Conservation (phyloP, 2,888 invertebrate species). For the Protophormia terraenovae region DNA sequence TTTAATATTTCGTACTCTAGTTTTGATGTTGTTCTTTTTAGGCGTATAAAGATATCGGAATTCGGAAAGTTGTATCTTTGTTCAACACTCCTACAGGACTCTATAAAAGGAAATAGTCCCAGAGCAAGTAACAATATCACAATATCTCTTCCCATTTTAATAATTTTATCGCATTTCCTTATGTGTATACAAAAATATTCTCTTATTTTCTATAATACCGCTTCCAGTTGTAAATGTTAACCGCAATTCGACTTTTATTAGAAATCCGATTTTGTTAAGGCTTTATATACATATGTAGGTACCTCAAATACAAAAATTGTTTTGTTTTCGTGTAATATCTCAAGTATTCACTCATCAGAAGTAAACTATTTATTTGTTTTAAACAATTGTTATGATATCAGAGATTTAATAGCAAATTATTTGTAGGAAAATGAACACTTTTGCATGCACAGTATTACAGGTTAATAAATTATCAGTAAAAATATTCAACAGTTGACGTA, state of each 20-base stretch:
- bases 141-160: background rate
- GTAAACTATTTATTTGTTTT: conserved; percentile 23
- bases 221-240: background rate
- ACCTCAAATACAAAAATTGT: background rate
- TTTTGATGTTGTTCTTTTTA: conserved; percentile 73
- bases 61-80: conserved; percentile 75
- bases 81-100: conserved; percentile 73
- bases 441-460: background rate
- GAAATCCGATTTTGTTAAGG: background rate
- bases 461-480: background rate
- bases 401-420: conserved; percentile 38
- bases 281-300: conserved; percentile 32
- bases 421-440: background rate
- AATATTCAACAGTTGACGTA: background rate
- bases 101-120: background rate
- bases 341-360: conserved; percentile 45
- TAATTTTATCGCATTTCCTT: conserved; percentile 42
- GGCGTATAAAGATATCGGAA: conserved; percentile 74
- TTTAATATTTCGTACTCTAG: conserved; percentile 77
- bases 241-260: background rate
- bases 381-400: conserved; percentile 12
- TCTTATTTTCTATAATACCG: background rate
- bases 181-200: background rate
- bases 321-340: conserved; percentile 19
- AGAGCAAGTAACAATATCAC: background rate